A percentile compares a stretch with the other conserved stretches of the same genome.
These are phyloP conservation scores for Gasterosteus aculeatus DNA, from an alignment of 2,113 vertebrate genomes.

Conservation along the genomic window DNA sequence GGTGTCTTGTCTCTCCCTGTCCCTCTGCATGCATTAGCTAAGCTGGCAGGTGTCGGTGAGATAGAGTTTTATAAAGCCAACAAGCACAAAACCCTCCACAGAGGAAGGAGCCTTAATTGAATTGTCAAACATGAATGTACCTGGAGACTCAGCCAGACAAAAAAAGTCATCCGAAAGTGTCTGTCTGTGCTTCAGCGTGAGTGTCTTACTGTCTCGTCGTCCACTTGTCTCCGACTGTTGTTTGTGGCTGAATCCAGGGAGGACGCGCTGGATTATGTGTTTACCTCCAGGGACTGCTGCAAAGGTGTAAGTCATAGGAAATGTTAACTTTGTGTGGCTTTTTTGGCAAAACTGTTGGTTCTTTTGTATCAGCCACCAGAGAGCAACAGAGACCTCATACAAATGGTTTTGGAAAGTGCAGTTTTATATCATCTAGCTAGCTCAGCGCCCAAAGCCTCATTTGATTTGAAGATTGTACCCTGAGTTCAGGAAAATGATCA, in stretches of 20 bases:
- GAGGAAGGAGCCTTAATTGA: constrained; percentile 65
- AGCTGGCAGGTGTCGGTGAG: constrained; percentile 70
- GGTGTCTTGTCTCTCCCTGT: constrained; percentile 6
- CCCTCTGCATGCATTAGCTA: constrained; percentile 46
- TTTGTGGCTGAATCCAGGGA: background rate
- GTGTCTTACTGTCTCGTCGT: constrained; percentile 19
- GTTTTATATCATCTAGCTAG: no score
- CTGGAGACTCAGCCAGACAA: constrained; percentile 47
- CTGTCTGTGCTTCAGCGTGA: constrained; percentile 10
- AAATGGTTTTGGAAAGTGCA: no score
- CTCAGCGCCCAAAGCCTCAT: no score
- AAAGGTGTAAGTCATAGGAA: background rate
- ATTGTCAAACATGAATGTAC: constrained; percentile 64
- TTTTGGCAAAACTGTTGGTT: no score
- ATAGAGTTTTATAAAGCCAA: constrained; percentile 65
- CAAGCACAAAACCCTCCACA: constrained; percentile 59
- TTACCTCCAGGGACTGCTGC: background rate
- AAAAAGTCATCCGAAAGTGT: constrained; percentile 36
- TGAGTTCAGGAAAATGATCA: background rate
- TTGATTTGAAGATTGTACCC: background rate
- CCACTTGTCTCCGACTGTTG: background rate
- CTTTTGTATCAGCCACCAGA: background rate
- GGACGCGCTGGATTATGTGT: background rate
- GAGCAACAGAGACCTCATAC: no score
- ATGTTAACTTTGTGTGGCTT: background rate